Conservation (phyloP, 2,797 vertebrate genomes). For the Holocentrus rufus region DNA sequence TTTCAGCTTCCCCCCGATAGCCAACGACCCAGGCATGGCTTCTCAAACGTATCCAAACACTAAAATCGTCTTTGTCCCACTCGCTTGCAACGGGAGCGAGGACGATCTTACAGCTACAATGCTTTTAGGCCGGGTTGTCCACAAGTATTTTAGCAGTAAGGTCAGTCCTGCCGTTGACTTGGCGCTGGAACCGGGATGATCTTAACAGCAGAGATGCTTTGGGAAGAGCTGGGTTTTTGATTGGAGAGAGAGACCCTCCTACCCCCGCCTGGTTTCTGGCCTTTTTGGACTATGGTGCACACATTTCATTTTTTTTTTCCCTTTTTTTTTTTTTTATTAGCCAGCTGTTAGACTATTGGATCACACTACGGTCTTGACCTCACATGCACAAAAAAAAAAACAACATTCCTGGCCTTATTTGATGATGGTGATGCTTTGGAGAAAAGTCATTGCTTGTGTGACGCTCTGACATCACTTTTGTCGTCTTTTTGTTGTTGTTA, state of each 20-base stretch:
- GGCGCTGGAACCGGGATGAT: constrained; percentile 48
- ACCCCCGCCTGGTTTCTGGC: constrained; percentile 72
- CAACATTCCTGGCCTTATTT: constrained; percentile 76
- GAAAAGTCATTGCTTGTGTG: constrained; percentile 49
- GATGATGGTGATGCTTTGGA: constrained; percentile 50
- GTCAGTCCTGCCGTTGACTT: constrained; percentile 40
- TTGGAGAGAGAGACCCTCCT: constrained; percentile 56
- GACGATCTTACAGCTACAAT: constrained; percentile 55
- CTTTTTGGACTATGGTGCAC: constrained; percentile 72
- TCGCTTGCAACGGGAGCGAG: constrained; percentile 49
- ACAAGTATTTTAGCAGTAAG: constrained; percentile 60
- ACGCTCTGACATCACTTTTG: constrained; percentile 56
- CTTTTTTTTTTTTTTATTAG: constrained; percentile 35
- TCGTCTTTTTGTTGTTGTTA: constrained; percentile 28
- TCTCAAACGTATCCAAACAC: constrained; percentile 70
- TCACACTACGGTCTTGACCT: constrained; percentile 79
- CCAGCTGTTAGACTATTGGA: constrained; percentile 61
- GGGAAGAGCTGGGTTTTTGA: constrained; percentile 56
- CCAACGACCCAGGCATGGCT: constrained; percentile 63
- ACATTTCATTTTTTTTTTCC: constrained; percentile 37
- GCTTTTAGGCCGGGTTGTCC: constrained; percentile 43
- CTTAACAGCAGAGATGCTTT: constrained; percentile 56
- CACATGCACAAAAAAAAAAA: constrained; percentile 76
- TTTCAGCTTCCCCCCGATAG: constrained; percentile 63
- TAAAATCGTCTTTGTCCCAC: constrained; percentile 54